These are phyloP conservation scores for Orius laevigatus DNA, from an alignment of 1,140 invertebrate species.

Conservation along the genomic window DNA sequence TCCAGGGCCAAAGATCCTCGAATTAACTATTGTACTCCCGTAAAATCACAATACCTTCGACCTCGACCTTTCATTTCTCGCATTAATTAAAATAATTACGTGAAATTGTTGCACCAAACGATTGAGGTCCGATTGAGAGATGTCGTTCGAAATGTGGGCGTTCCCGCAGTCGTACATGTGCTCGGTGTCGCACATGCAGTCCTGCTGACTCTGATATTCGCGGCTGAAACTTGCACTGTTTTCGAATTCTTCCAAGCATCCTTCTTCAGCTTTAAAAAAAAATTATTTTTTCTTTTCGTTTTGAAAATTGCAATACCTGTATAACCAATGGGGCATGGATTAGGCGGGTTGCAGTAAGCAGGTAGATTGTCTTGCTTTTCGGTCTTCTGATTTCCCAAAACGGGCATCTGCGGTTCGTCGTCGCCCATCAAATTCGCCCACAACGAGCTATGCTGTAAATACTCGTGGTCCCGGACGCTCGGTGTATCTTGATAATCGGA, in stretches of 20 bases:
- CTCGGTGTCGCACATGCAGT: conserved; percentile 95
- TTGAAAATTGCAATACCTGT: conserved; percentile 33
- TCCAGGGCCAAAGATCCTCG: neutral
- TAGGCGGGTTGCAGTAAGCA: conserved; percentile 97
- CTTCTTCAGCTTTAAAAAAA: conserved; percentile 46
- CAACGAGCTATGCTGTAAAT: conserved; percentile 70
- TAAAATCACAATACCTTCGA: too few species aligned
- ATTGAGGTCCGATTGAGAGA: conserved; percentile 26
- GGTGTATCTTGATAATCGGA: conserved; percentile 39
- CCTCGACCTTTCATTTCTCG: too few species aligned
- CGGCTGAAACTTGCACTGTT: conserved; percentile 92
- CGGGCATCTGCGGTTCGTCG: conserved; percentile 44
- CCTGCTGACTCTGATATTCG: conserved; percentile 80
- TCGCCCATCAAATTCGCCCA: conserved; percentile 66
- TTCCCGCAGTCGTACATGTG: conserved; percentile 90
- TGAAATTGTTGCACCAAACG: conserved; percentile 36
- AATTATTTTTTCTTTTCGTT: conserved; percentile 4
- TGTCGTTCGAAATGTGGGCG: conserved; percentile 6
- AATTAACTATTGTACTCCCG: too few species aligned
- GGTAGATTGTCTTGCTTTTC: conserved; percentile 59
- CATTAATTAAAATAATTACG: conserved; percentile 24
- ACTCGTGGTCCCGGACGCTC: conserved; percentile 75
- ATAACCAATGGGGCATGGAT: conserved; percentile 87
- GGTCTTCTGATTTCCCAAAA: neutral
- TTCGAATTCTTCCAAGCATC: conserved; percentile 83